These are phyloP conservation scores for Epiblema foenella DNA, from an alignment of 2,888 invertebrate genomes.

Conservation along the genomic window DNA sequence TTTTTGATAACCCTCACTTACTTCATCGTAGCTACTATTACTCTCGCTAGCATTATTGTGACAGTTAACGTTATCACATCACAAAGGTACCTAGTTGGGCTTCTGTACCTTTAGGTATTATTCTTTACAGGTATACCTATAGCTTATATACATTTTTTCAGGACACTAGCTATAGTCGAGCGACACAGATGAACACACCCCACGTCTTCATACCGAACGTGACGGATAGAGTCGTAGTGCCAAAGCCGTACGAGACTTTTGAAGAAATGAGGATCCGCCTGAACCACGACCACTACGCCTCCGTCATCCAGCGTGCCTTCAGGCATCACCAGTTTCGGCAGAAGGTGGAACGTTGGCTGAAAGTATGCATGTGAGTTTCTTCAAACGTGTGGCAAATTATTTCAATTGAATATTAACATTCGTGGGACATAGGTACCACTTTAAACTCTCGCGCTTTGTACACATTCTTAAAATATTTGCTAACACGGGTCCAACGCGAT, in stretches of 20 bases:
- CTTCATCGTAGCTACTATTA: too few relatives aligned
- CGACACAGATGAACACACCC: constrained; percentile 86
- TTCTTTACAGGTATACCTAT: too few relatives aligned
- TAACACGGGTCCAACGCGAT: too few relatives aligned
- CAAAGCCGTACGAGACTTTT: constrained; percentile 87
- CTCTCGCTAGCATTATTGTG: too few relatives aligned
- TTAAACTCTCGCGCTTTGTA: too few relatives aligned
- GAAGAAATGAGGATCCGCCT: constrained; percentile 85
- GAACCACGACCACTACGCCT: constrained; percentile 83
- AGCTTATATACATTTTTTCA: constrained; percentile 52
- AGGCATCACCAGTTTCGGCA: constrained; percentile 83
- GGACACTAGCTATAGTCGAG: constrained; percentile 83
- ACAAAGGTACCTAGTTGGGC: too few relatives aligned
- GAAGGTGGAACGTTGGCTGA: constrained; percentile 70
- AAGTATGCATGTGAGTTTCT: constrained; percentile 69
- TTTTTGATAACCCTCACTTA: too few relatives aligned
- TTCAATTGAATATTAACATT: too few relatives aligned
- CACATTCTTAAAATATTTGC: too few relatives aligned
- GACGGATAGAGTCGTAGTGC: constrained; percentile 85
- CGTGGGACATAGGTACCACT: too few relatives aligned
- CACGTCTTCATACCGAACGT: constrained; percentile 86
- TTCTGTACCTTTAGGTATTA: background rate
- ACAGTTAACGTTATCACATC: too few relatives aligned
- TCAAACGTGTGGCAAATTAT: background rate
- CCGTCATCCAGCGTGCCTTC: constrained; percentile 88